phyloP scores from a whole-genome alignment of 2,888 invertebrate species.

The Limnephilus rhombicus region DNA sequence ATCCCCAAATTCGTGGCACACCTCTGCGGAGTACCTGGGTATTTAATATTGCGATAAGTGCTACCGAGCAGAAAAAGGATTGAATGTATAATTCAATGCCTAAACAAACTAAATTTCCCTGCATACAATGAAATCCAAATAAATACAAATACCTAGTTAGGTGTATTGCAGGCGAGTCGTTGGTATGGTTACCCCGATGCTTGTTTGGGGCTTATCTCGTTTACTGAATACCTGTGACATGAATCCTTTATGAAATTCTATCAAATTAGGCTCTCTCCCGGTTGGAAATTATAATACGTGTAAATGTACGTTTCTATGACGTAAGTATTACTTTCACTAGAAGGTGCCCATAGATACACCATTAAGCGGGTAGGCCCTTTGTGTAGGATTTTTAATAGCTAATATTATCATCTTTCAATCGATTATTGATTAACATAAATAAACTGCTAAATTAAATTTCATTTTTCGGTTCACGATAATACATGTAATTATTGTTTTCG shows the following conservation, averaged over 20 bases:
- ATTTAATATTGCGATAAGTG: background rate
- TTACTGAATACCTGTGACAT: slow-evolving; percentile 33
- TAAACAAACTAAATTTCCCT: background rate
- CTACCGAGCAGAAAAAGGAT: background rate
- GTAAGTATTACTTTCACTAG: background rate
- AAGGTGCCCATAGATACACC: background rate
- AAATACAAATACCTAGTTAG: no score
- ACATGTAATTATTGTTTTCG: no score
- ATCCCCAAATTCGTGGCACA: background rate
- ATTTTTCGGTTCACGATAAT: background rate
- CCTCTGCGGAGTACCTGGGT: background rate
- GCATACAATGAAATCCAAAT: background rate
- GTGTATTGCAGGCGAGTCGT: background rate
- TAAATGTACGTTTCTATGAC: background rate
- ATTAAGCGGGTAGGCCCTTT: background rate
- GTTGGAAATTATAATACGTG: background rate
- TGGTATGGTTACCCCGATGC: background rate
- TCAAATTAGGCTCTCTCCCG: background rate
- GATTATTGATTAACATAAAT: no score
- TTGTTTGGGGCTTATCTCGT: slow-evolving; percentile 18
- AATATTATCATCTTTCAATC: no score
- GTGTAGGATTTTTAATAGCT: background rate
- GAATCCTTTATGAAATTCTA: slow-evolving; percentile 32
- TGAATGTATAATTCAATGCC: background rate
- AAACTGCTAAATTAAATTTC: background rate